phyloP scores from a whole-genome alignment of 1,140 invertebrate genomes.

The Hypothenemus hampei region DNA sequence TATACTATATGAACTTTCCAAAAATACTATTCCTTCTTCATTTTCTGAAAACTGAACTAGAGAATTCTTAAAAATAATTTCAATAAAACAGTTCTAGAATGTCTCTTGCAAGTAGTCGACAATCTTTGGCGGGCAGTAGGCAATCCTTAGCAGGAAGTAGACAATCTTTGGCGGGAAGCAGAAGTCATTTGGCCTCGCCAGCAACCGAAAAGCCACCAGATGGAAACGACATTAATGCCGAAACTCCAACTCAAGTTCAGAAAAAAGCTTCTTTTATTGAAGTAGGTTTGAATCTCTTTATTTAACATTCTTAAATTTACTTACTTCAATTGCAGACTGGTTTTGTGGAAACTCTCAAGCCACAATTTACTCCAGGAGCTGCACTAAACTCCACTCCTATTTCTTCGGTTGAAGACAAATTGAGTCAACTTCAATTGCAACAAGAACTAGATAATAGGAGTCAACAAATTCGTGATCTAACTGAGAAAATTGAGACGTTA shows the following conservation, averaged over 20 bases:
- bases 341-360: slow-evolving; percentile 82
- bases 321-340: slow-evolving; percentile 58
- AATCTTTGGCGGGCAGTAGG: slow-evolving; percentile 48
- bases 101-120: slow-evolving; percentile 44
- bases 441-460: slow-evolving; percentile 78
- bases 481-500: slow-evolving; percentile 89
- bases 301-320: neutral
- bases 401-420: slow-evolving; percentile 63
- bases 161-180: slow-evolving; percentile 63
- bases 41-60: neutral
- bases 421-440: slow-evolving; percentile 66
- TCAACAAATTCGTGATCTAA: slow-evolving; percentile 77
- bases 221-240: slow-evolving; percentile 8
- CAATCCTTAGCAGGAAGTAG: slow-evolving; percentile 61
- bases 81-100: slow-evolving; percentile 37
- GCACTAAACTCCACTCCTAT: slow-evolving; percentile 56
- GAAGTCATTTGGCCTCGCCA: slow-evolving; percentile 59
- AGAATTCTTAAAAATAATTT: no score
- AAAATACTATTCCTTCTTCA: no score
- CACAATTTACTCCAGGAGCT: slow-evolving; percentile 81
- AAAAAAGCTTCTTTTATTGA: slow-evolving; percentile 14
- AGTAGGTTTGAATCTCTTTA: neutral
- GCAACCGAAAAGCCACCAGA: slow-evolving; percentile 56
- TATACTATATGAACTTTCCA: no score
- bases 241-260: neutral